phyloP scores from a whole-genome alignment of 35 echinoderm and acorn worm species.

The Patiria miniata region DNA sequence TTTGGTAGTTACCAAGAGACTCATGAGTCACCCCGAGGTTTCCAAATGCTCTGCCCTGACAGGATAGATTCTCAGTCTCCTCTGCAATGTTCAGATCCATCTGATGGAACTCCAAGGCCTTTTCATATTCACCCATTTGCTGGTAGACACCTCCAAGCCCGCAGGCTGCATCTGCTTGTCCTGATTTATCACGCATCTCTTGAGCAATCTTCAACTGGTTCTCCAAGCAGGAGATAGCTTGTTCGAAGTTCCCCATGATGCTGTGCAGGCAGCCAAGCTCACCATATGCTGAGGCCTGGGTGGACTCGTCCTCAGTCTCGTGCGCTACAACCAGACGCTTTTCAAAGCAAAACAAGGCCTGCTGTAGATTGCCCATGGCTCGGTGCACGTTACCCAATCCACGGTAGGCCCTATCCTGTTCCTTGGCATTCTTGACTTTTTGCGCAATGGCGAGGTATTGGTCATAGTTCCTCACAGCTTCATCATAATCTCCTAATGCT shows the following conservation, averaged over 20 bases:
- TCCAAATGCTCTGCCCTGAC: constrained; percentile 94
- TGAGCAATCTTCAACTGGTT: constrained; percentile 80
- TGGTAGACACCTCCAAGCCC: constrained; percentile 93
- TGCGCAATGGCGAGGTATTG: constrained; percentile 86
- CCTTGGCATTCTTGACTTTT: constrained; percentile 71
- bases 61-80: constrained; percentile 77
- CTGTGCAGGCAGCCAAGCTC: constrained; percentile 96
- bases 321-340: constrained; percentile 91
- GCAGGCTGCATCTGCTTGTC: constrained; percentile 89
- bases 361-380: constrained; percentile 85
- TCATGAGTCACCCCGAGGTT: constrained; percentile 96
- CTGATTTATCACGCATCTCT: constrained; percentile 80
- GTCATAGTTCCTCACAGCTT: constrained; percentile 93
- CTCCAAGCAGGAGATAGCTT: constrained; percentile 95
- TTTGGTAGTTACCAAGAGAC: constrained; percentile 93
- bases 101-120: constrained; percentile 93
- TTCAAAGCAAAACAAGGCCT: constrained; percentile 96
- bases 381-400: constrained; percentile 93
- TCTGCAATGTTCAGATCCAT: constrained; percentile 89
- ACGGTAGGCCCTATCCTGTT: constrained; percentile 91
- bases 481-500: constrained; percentile 87
- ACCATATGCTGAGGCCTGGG: constrained; percentile 91
- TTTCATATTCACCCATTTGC: constrained; percentile 93
- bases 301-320: constrained; percentile 72
- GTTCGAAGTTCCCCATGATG: constrained; percentile 98